Evolutionary conservation across 2,888 invertebrate genomes (phyloP).

Genomic region (Sphaeridia pumilis): DNA sequence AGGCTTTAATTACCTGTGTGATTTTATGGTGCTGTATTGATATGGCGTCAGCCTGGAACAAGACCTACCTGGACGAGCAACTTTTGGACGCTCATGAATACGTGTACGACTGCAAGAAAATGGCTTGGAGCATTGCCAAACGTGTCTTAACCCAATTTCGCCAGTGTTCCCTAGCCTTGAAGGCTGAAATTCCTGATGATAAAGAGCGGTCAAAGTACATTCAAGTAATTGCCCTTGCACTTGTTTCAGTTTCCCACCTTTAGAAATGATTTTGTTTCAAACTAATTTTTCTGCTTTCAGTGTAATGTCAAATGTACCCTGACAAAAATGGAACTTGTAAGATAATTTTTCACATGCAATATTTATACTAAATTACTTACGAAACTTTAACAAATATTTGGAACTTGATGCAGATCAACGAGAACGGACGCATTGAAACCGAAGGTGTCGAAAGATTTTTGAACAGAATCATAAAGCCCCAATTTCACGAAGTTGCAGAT

Average conservation of each 20-base stretch:
- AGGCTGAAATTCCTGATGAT: slow-evolving; percentile 14
- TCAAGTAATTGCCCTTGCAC: slow-evolving; percentile 4
- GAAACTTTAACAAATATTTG: background rate
- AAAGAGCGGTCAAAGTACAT: slow-evolving; percentile 14
- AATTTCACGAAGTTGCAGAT: slow-evolving; percentile 8
- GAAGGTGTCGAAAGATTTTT: slow-evolving; percentile 3
- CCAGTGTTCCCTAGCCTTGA: slow-evolving; percentile 20
- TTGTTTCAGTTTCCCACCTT: background rate
- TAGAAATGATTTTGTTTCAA: background rate
- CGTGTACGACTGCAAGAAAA: slow-evolving; percentile 21
- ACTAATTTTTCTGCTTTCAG: slow-evolving; percentile 1
- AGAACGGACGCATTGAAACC: slow-evolving; percentile 1
- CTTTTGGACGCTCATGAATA: background rate
- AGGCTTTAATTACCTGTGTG: no score
- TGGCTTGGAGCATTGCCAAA: slow-evolving; percentile 25
- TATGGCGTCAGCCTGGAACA: no score
- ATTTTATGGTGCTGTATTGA: no score
- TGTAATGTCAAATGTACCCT: slow-evolving; percentile 13
- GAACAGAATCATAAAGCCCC: slow-evolving; percentile 6
- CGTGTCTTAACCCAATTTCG: slow-evolving; percentile 21
- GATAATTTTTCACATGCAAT: background rate
- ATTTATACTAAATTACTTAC: background rate
- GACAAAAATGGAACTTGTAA: slow-evolving; percentile 5
- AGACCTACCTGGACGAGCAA: background rate
- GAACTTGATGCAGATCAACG: slow-evolving; percentile 6